These are phyloP conservation scores for Epizoanthus rinbou DNA, from an alignment of 92 coral and sea anemone species.

Conservation along the genomic window DNA sequence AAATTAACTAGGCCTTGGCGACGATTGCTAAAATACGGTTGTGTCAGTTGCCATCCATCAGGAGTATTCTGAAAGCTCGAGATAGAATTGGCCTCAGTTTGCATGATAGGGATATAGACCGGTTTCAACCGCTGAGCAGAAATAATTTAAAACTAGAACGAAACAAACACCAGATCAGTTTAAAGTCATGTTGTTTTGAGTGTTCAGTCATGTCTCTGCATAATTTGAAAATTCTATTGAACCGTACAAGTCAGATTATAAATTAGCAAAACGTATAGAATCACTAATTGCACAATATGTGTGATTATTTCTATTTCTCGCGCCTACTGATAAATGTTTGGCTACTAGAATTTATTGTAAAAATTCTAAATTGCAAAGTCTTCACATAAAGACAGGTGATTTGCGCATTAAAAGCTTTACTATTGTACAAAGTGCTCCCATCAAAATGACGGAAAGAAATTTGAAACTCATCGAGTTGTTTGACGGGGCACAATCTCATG, in stretches of 20 bases:
- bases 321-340: constrained; percentile 28
- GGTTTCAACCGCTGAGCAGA: not conserved
- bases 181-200: not conserved
- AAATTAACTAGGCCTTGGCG: not conserved
- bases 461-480: constrained; percentile 36
- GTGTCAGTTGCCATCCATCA: not conserved
- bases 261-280: not conserved
- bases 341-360: not conserved
- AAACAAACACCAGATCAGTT: not conserved
- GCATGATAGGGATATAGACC: not conserved
- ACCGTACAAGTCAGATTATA: not conserved
- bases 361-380: constrained; percentile 17
- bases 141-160: constrained; percentile 1
- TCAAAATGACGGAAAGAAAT: constrained; percentile 42
- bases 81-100: not conserved
- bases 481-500: constrained; percentile 38
- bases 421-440: constrained; percentile 35
- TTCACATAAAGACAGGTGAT: constrained; percentile 31
- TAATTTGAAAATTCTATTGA: constrained; percentile 5
- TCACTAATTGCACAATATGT: too few species aligned
- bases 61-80: not conserved
- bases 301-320: constrained; percentile 16
- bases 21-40: not conserved
- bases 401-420: constrained; percentile 33
- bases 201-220: constrained; percentile 6